phyloP scores from a whole-genome alignment of 2,113 vertebrate genomes.

The Colaptes auratus region DNA sequence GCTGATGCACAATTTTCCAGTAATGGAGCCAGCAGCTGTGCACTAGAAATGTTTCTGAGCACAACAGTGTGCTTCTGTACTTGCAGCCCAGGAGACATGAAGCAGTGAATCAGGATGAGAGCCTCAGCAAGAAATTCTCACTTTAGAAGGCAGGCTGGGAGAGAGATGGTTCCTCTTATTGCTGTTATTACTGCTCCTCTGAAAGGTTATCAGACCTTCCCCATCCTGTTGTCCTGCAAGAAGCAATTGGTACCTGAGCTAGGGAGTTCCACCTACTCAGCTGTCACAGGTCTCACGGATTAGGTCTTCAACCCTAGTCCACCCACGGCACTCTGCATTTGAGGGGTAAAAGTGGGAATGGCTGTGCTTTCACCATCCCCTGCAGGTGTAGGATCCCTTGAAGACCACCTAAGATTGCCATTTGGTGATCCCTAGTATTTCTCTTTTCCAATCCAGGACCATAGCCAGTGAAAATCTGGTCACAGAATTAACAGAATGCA shows the following conservation, averaged over 20 bases:
- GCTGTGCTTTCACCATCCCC: not conserved
- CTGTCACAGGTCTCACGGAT: not conserved
- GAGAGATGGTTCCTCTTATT: not conserved
- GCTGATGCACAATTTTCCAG: constrained; percentile 23
- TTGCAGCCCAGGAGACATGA: not conserved
- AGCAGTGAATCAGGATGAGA: constrained; percentile 42
- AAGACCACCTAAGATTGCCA: not conserved
- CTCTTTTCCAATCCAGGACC: not conserved
- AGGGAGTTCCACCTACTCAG: not conserved
- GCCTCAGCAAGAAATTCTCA: not conserved
- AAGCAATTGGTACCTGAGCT: not conserved
- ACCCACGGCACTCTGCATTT: not conserved
- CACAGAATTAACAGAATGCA: not conserved
- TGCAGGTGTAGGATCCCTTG: not conserved
- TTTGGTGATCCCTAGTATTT: not conserved
- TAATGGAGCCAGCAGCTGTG: not conserved
- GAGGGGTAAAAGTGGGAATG: not conserved
- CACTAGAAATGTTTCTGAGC: not conserved
- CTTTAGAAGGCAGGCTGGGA: not conserved
- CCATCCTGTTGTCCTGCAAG: not conserved
- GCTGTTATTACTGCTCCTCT: constrained; percentile 1
- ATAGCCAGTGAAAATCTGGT: not conserved
- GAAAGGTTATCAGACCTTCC: not conserved
- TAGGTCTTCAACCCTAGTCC: not conserved
- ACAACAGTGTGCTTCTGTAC: not conserved